Percentiles rank a stretch among this genome's conserved stretches.
These are phyloP conservation scores for Thunnus albacares DNA, from an alignment of 2,797 vertebrate genomes.

Conservation along the genomic window DNA sequence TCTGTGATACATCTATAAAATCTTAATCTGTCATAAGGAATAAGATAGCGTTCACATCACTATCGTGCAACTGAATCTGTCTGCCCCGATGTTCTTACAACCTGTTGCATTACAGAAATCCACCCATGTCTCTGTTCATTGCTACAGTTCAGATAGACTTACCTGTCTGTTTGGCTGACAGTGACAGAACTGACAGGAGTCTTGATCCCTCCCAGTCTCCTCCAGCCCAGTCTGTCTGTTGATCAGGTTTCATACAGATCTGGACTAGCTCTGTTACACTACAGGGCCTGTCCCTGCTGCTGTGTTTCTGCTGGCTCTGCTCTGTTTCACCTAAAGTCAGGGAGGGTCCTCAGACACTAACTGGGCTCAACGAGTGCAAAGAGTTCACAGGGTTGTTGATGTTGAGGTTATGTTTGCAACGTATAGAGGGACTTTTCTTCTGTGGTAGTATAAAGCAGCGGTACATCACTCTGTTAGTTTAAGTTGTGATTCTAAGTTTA, in stretches of 20 bases:
- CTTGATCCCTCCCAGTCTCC: slow-evolving; percentile 46
- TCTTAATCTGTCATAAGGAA: slow-evolving; percentile 30
- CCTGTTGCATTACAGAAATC: slow-evolving; percentile 32
- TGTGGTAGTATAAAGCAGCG: neutral
- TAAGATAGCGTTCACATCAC: slow-evolving; percentile 8
- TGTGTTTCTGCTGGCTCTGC: slow-evolving; percentile 61
- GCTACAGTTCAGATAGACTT: slow-evolving; percentile 60
- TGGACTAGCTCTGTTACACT: slow-evolving; percentile 71
- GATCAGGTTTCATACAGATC: slow-evolving; percentile 68
- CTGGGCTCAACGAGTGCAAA: slow-evolving; percentile 40
- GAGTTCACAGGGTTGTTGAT: slow-evolving; percentile 43
- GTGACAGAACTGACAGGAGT: slow-evolving; percentile 45
- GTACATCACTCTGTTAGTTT: slow-evolving; percentile 7
- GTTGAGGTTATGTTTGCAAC: slow-evolving; percentile 15
- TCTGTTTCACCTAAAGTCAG: slow-evolving; percentile 65
- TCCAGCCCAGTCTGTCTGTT: slow-evolving; percentile 23
- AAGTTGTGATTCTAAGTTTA: slow-evolving; percentile 1
- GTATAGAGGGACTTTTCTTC: slow-evolving; percentile 19
- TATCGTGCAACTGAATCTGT: slow-evolving; percentile 8
- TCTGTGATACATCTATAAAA: slow-evolving; percentile 29
- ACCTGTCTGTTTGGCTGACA: slow-evolving; percentile 28
- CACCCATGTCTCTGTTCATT: slow-evolving; percentile 5
- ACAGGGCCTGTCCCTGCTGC: slow-evolving; percentile 61
- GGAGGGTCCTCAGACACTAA: slow-evolving; percentile 52
- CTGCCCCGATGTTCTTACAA: slow-evolving; percentile 5